Base-by-base conservation (phyloP, 2,888 invertebrate genomes). In the Anodontia alba region DNA sequence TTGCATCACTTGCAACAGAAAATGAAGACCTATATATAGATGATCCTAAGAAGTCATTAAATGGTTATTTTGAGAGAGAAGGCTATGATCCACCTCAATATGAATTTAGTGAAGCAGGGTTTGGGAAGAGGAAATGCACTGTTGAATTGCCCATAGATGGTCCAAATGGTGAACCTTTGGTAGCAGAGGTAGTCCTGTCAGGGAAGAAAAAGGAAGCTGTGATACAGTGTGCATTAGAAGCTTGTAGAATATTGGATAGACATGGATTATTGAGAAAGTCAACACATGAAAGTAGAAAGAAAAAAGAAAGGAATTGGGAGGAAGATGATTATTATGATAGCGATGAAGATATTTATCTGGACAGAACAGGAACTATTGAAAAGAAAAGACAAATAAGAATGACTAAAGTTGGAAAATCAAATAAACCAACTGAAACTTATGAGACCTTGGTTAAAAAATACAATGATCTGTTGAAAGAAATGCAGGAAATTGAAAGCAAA, bases 141-240 rank as follows among this genome's bases (percentile, higher is more conserved):
- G 95, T 96, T 17, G 95, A 95, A 94, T 94, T 99, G 15, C 98
- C 98, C 0, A 95, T 98, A 20, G 98, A 98, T 96, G 91, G 97
- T 89, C 95, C 96, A 0, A 95, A 96, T 74, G 98, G 98, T 0
- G 95, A 96, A n/a, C 96, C 97, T 0, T 95, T 98, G 23, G 95
- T 96, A 15, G 98, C 98, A 0, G 98, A 99, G 94, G 97, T 97
- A 0, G 95, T 97, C 0, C 97, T 98, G 76, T 96, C 97, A 83
- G 98, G 98, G 0, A 98, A 98, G 95, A 99, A 99, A 94, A 98
- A 98, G 93, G 99, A 99, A 90, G 97, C 98, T 0, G 98, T 99
- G 0, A 94, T 97, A 0, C 98, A 98, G 71, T 98, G 99, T 94
- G 99, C 99, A 0, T 93, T 99, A 72, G 99, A 99, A 95, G 99